phyloP scores from a whole-genome alignment of 2,113 vertebrate species.

The Malaclemys terrapin region DNA sequence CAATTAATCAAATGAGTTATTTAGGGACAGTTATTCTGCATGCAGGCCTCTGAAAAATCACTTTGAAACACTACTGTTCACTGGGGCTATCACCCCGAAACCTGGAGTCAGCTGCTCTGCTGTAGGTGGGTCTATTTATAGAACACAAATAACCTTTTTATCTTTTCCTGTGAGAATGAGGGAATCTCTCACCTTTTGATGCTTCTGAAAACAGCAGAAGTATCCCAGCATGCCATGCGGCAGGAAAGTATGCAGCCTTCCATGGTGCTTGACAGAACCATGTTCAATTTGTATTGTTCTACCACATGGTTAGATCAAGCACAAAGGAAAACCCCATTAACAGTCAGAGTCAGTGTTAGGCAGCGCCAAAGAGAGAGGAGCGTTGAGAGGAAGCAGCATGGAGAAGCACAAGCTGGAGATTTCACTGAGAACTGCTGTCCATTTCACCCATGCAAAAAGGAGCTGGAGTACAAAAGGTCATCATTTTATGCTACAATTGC shows the following conservation, averaged over 20 bases:
- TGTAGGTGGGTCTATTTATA: background rate
- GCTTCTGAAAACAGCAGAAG: constrained; percentile 83
- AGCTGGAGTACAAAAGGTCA: constrained; percentile 68
- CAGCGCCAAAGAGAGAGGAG: constrained; percentile 89
- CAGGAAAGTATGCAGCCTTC: constrained; percentile 95
- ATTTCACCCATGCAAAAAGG: constrained; percentile 77
- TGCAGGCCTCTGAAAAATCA: constrained; percentile 51
- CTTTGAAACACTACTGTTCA: background rate
- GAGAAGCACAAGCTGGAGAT: constrained; percentile 85
- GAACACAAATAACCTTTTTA: background rate
- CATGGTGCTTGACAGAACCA: constrained; percentile 99
- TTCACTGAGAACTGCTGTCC: constrained; percentile 77
- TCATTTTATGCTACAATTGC: constrained; percentile 54
- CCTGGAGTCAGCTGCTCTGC: background rate
- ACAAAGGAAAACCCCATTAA: constrained; percentile 99
- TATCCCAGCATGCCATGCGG: constrained; percentile 90
- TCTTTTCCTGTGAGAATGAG: constrained; percentile 26
- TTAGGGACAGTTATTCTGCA: constrained; percentile 60
- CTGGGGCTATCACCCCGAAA: background rate
- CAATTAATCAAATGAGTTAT: constrained; percentile 52
- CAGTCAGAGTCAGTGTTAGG: constrained; percentile 88
- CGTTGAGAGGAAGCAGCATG: constrained; percentile 88
- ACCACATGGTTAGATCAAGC: constrained; percentile 99
- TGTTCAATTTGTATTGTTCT: constrained; percentile 98
- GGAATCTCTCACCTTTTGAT: constrained; percentile 78